Conservation (phyloP, 2,888 invertebrate species). For the Terebella lapidaria region DNA sequence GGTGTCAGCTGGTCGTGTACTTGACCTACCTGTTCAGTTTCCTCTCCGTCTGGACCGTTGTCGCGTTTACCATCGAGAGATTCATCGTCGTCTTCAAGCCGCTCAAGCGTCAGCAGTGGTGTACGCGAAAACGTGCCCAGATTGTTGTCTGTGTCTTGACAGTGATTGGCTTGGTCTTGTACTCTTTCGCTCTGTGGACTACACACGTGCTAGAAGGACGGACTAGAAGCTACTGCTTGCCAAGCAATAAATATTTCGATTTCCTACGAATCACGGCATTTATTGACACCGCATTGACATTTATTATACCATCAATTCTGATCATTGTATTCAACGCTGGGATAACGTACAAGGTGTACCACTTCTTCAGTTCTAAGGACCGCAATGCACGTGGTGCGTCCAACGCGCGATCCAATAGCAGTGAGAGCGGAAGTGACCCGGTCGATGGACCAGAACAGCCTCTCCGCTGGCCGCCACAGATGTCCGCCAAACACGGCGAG, state of each 20-base stretch:
- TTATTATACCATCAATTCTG: constrained; percentile 14
- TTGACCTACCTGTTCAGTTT: constrained; percentile 12
- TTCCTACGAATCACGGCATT: constrained; percentile 6
- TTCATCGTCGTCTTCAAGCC: constrained; percentile 18
- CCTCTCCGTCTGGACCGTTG: constrained; percentile 18
- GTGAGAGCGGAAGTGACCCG: neutral
- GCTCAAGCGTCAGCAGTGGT: constrained; percentile 7
- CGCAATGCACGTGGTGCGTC: neutral
- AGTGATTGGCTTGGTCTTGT: neutral
- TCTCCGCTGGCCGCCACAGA: neutral
- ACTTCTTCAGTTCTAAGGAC: constrained; percentile 4
- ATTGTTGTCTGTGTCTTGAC: neutral
- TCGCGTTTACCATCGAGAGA: constrained; percentile 16
- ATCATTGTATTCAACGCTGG: constrained; percentile 18
- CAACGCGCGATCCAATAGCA: neutral
- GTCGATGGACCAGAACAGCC: neutral
- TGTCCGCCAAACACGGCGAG: neutral
- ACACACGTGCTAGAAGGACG: neutral
- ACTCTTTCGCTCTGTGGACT: constrained; percentile 8
- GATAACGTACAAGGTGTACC: constrained; percentile 16
- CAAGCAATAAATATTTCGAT: neutral
- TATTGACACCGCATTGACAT: constrained; percentile 17
- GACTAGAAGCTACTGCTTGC: neutral
- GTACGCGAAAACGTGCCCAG: constrained; percentile 11
- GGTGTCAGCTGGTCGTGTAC: constrained; percentile 16